Evolutionary conservation across 2,797 vertebrate genomes (phyloP).

Genomic region (Alosa sapidissima): DNA sequence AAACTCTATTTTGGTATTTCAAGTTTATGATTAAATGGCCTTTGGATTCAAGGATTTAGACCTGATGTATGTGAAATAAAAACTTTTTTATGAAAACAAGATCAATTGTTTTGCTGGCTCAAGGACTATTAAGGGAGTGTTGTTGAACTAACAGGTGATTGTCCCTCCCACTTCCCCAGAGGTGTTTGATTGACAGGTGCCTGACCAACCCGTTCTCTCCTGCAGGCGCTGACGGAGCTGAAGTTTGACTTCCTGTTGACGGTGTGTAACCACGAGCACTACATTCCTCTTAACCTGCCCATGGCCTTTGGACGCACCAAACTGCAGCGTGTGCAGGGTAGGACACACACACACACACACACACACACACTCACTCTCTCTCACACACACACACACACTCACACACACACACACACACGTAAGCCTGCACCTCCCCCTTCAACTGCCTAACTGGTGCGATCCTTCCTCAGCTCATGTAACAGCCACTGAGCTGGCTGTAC

Average conservation of each 20-base stretch:
- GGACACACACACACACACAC: conserved; percentile 36
- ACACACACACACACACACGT: neutral
- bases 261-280: conserved; percentile 93
- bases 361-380: neutral
- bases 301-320: conserved; percentile 94
- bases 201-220: neutral
- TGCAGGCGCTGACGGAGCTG: conserved; percentile 88
- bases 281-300: conserved; percentile 94
- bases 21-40: too few species aligned
- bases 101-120: too few species aligned
- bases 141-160: neutral
- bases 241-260: conserved; percentile 96
- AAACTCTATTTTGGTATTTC: too few species aligned
- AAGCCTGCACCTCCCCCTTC: neutral
- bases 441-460: neutral
- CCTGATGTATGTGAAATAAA: too few species aligned
- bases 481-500: neutral
- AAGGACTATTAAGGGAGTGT: too few species aligned
- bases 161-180: neutral
- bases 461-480: conserved; percentile 8
- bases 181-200: neutral
- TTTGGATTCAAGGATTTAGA: too few species aligned
- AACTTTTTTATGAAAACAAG: too few species aligned
- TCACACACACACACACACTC: neutral
- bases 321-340: conserved; percentile 92